Evolutionary conservation across 2,888 invertebrate species (phyloP), one percentile per base, ranked within the genome.

Genomic region (Drosophila sordidula): DNA sequence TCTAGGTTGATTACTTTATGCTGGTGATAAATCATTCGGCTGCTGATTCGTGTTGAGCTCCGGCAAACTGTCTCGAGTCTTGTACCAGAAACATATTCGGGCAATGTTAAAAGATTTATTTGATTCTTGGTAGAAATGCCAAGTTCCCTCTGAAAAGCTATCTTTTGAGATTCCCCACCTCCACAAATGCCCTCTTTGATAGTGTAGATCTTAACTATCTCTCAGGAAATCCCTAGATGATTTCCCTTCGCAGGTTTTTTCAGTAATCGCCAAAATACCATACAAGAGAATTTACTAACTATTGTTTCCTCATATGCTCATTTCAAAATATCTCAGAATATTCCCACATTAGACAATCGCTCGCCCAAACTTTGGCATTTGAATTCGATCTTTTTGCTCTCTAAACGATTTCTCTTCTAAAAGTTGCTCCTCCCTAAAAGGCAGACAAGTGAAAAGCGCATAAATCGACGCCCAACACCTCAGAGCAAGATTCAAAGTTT

Each of bases 391-490:
- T 29, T 22, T 46, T 59, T 56, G 9, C 42, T 46, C 58, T 71
- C 47, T 5, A 45, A 59, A 25, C 57, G 75, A 71, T 75, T 75
- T 75, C 75, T 76, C 72, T 76, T 67, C 61, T 51, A 46, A 54
- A 46, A 52, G 58, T 58, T 51, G 67, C 51, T 61, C 78, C 70
- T 59, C 61, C 71, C 71, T 59, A 62, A 84, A 84, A 57, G 79
- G 66, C 56, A 66, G 81, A 74, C 87, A 83, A 83, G 87, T 83
- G 84, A 84, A 83, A 83, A 83, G 82, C 81, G 87, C 81, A 83
- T 84, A 83, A 84, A 87, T 80, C 78, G 75, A 84, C 87, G 87
- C 83, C 87, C 87, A 87, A 84, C 78, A 87, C 81, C 87, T 83
- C 62, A 49, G 57, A 44, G 41, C 66, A 36, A 62, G 36, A 67